Evolutionary conservation across 2,888 invertebrate species (phyloP).

Genomic region (Harmothoe impar): DNA sequence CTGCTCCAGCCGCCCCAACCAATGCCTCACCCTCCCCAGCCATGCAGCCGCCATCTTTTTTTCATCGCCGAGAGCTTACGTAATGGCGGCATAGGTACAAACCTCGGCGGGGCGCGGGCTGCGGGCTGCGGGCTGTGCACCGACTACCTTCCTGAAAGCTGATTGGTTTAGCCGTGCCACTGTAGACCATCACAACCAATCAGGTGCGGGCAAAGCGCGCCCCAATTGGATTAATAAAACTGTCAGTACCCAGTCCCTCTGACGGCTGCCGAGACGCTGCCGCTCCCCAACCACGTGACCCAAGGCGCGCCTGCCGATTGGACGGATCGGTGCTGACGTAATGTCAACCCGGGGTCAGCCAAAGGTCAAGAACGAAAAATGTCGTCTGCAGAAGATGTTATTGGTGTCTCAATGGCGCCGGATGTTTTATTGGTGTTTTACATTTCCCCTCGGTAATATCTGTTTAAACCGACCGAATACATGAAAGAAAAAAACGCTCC

Average conservation of each 20-base stretch:
- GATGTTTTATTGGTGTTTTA: no score
- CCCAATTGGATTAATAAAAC: slow-evolving; percentile 59
- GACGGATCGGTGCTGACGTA: slow-evolving; percentile 25
- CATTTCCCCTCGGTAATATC: no score
- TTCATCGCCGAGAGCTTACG: neutral
- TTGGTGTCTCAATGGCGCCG: no score
- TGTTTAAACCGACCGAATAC: no score
- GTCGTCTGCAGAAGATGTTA: no score
- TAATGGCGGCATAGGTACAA: neutral
- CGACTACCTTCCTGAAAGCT: neutral
- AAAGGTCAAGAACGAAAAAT: slow-evolving; percentile 3
- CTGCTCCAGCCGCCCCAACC: no score
- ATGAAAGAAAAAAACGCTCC: no score
- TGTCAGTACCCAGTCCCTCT: neutral
- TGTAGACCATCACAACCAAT: slow-evolving; percentile 60
- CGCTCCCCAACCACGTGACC: neutral
- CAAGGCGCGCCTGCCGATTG: neutral
- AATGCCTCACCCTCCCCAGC: neutral
- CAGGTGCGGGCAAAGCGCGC: slow-evolving; percentile 37
- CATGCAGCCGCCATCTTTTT: neutral
- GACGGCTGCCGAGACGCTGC: neutral
- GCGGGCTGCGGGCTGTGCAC: neutral
- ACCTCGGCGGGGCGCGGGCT: neutral
- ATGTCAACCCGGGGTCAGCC: slow-evolving; percentile 37
- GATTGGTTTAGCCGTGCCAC: slow-evolving; percentile 45